These are phyloP conservation scores for Oscheius sp. DNA, from an alignment of 1,140 invertebrate genomes.

Conservation along the genomic window DNA sequence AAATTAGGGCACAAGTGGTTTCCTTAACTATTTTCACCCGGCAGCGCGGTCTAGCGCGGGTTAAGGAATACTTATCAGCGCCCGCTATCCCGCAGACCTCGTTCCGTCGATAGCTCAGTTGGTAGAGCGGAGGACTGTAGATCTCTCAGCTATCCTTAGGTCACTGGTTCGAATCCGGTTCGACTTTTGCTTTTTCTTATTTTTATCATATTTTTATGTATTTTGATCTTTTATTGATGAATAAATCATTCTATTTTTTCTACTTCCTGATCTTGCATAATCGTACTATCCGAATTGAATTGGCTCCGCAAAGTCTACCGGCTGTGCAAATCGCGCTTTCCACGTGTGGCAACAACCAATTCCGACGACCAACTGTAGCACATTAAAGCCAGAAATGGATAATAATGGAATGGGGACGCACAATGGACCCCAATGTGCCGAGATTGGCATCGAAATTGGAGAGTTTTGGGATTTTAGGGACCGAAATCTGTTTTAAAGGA, in stretches of 20 bases:
- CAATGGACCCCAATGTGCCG: not conserved
- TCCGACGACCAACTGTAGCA: not conserved
- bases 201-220: too few relatives aligned
- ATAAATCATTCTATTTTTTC: not conserved
- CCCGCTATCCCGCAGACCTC: too few relatives aligned
- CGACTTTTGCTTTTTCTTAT: too few relatives aligned
- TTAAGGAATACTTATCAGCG: too few relatives aligned
- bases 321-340: not conserved
- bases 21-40: too few relatives aligned
- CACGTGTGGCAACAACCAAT: not conserved
- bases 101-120: constrained; percentile 44
- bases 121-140: constrained; percentile 42
- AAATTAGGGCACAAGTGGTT: too few relatives aligned
- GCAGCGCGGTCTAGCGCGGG: too few relatives aligned
- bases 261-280: not conserved
- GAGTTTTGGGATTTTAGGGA: too few relatives aligned
- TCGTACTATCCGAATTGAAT: not conserved
- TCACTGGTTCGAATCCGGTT: too few relatives aligned
- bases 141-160: not conserved
- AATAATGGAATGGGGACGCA: not conserved
- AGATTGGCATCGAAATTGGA: not conserved
- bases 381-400: not conserved
- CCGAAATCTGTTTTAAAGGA: not conserved
- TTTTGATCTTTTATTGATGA: too few relatives aligned
- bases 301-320: not conserved